Conservation (phyloP, 2,113 vertebrate species). For the Cryptotis parvus region DNA sequence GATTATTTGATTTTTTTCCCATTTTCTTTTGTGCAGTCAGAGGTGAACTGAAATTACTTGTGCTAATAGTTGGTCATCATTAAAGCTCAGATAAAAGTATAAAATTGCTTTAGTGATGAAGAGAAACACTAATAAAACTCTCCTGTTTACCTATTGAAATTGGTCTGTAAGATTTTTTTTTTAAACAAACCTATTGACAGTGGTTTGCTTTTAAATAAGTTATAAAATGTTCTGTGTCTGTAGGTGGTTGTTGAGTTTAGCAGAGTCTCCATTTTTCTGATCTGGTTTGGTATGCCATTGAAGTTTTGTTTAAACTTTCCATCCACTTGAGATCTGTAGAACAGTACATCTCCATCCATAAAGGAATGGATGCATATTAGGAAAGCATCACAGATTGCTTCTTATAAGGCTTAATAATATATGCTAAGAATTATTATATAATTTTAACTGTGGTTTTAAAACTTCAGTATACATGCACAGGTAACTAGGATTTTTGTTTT, state of each 20-base stretch:
- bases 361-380: conserved; percentile 50
- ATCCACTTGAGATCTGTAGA: not conserved
- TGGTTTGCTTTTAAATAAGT: conserved; percentile 51
- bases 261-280: conserved; percentile 58
- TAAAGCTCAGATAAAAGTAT: conserved; percentile 77
- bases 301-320: conserved; percentile 63
- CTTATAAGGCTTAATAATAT: not conserved
- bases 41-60: conserved; percentile 65
- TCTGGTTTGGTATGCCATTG: conserved; percentile 54
- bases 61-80: conserved; percentile 58
- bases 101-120: conserved; percentile 80
- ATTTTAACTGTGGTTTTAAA: conserved; percentile 9
- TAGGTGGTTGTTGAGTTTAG: conserved; percentile 68
- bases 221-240: conserved; percentile 59
- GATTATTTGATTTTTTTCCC: conserved; percentile 81
- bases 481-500: not conserved
- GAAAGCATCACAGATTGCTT: conserved; percentile 44
- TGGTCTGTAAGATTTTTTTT: conserved; percentile 75
- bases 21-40: conserved; percentile 74
- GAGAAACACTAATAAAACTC: conserved; percentile 78
- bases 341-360: not conserved
- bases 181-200: conserved; percentile 63
- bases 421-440: conserved; percentile 3
- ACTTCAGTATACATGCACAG: not conserved
- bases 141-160: conserved; percentile 80